Evolutionary conservation across 2,797 vertebrate genomes (phyloP), one percentile per base, ranked within the genome.

Genomic region (Psittacula echo): DNA sequence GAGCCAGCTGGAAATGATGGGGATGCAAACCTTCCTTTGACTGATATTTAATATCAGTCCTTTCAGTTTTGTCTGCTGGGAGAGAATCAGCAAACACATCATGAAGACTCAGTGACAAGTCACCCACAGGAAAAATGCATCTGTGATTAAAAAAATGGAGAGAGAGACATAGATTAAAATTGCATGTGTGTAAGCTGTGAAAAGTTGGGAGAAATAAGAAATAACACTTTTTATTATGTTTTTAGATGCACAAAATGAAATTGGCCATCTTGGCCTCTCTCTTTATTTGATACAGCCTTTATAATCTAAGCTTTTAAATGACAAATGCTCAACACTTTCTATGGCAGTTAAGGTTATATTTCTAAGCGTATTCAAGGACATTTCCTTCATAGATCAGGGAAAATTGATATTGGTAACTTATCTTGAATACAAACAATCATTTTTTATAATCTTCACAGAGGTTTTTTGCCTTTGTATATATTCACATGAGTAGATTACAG

Each of bases 31-130:
- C 30, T 67, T 86, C 34, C 39, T 94, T 93, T 90, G 64, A 74
- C 85, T 65, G 86, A 86, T 94, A 93, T 93, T 95, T 85, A 90
- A 13, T 85, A 51, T 39, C n/a, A 64, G 24, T 75, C 39, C 13
- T 68, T 90, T 73, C 62, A 24, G 50, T 83, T 82, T 84, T 53
- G 9, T 6, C 77, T 78, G 7, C 62, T 88, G 34, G 19, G 30
- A 53, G 15, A 88, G 26, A 81, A 58, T 53, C 3, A 3, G 20
- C 32, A 65, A 71, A 58, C 23, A 60, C 9, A 27, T 51, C 8
- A 48, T 71, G 60, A 61, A 65, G 60, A 64, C 16, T 27, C 29
- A 75, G 13, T 45, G 13, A 56, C 27, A 75, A 72, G 34, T 60
- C 14, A 54, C 5, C 22, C 30, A 79, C 16, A 37, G 42, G 72